phyloP scores from a whole-genome alignment of 2,888 invertebrate genomes.

The Thymelicus acteon region DNA sequence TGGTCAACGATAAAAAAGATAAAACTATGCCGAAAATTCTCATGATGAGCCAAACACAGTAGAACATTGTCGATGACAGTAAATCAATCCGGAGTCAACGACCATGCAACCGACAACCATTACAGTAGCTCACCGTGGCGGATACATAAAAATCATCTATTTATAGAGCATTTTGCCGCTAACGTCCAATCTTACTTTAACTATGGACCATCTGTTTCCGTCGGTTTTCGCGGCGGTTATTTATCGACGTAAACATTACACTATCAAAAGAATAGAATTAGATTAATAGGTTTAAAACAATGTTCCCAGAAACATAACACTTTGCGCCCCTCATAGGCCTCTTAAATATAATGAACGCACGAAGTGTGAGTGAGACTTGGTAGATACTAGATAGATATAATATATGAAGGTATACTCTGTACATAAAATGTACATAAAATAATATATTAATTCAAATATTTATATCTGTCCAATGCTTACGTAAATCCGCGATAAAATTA shows the following conservation, averaged over 20 bases:
- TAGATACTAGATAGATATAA: too few species aligned
- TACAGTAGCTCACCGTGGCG: slow-evolving; percentile 19
- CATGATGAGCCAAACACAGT: not conserved
- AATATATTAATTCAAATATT: not conserved
- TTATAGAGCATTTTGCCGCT: slow-evolving; percentile 32
- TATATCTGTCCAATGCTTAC: not conserved
- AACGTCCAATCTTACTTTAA: slow-evolving; percentile 29
- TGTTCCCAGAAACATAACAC: not conserved
- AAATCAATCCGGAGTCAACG: slow-evolving; percentile 3
- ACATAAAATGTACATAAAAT: not conserved
- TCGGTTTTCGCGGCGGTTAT: slow-evolving; percentile 26
- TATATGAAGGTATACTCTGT: not conserved
- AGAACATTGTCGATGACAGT: not conserved
- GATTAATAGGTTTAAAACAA: not conserved
- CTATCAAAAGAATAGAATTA: not conserved
- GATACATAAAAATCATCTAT: slow-evolving; percentile 34
- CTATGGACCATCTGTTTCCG: slow-evolving; percentile 34
- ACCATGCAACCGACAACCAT: slow-evolving; percentile 11
- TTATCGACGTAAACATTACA: not conserved
- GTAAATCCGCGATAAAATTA: slow-evolving; percentile 23
- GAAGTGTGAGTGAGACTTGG: too few species aligned
- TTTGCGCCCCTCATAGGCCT: too few species aligned
- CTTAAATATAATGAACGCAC: too few species aligned
- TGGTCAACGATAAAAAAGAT: too few species aligned
- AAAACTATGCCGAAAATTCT: not conserved